Conservation (phyloP, 2,888 invertebrate species). For the Melinaea menophilus region DNA sequence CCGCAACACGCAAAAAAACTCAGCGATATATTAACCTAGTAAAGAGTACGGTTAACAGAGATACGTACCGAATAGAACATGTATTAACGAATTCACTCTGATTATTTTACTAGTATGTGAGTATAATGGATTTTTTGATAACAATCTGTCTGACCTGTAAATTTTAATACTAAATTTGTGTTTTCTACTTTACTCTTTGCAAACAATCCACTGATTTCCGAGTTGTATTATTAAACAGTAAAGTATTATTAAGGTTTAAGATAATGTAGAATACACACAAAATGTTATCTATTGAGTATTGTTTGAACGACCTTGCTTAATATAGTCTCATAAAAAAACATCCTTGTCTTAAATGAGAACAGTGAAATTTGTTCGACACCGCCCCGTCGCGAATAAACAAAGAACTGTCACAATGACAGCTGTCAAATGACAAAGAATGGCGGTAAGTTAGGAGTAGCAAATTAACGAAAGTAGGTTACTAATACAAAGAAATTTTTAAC, state of each 20-base stretch:
- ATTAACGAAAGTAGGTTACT: conserved; percentile 53
- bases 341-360: conserved; percentile 39
- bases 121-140: conserved; percentile 9
- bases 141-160: background rate
- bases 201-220: too few relatives aligned
- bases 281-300: background rate
- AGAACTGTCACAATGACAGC: conserved; percentile 44
- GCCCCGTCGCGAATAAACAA: conserved; percentile 32
- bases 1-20: too few relatives aligned
- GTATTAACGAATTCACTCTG: conserved; percentile 13
- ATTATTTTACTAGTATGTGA: conserved; percentile 14
- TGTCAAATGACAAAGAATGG: conserved; percentile 45
- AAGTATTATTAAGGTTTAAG: too few relatives aligned
- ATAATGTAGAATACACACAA: background rate
- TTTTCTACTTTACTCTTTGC: too few relatives aligned
- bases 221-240: too few relatives aligned
- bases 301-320: conserved; percentile 32
- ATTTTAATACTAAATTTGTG: too few relatives aligned
- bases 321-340: conserved; percentile 35
- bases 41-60: conserved; percentile 6
- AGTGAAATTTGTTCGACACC: conserved; percentile 37
- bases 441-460: conserved; percentile 42
- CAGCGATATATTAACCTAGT: background rate
- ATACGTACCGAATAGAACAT: conserved; percentile 16
- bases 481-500: conserved; percentile 29